Base-by-base conservation (phyloP, 2,797 vertebrate genomes). In the Poeciliopsis infans region DNA sequence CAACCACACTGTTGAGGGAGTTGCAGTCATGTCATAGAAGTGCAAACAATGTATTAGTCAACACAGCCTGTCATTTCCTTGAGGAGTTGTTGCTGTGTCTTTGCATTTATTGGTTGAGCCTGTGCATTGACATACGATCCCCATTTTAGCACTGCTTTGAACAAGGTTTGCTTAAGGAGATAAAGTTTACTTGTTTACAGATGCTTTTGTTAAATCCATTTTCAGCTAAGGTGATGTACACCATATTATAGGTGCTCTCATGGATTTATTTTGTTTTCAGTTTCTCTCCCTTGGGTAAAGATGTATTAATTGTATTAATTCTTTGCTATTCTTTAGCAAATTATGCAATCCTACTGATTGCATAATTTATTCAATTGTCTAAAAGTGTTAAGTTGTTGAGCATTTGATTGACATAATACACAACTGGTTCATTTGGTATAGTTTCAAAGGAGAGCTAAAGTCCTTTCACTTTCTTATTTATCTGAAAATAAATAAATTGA, bases 1-100 rank as follows among this genome's bases (percentile, higher is more conserved):
- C 39, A 70, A 45, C n/a, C 68, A 25, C 7, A 45, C 68, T 43
- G 41, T 15, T 45, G 68, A 23, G 64, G 36, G 36, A 25, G 36
- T 41, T 68, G 39, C 23, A 45, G 10, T 45, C 68, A n/a, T 70
- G 68, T 45, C 68, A 70, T n/a, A n/a, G 11, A 69, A n/a, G 41
- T 70, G 11, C 41, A 45, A 70, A 13, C 45, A 70, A 70, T 70
- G 25, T 45, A 70, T 70, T 70, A 45, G 41, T n/a, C 68, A 70
- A 28, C 25, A 41, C 13, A 45, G 41, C 23, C 49, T 70, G 41
- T 45, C n/a, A 70, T 16, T n/a, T 70, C 68, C 23, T 45, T 7
- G 39, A n/a, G 23, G 39, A 45, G 68, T 45, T 45, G 45, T 41
- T 13, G 11, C 25, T 70, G 66, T 15, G 68, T 28, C 41, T 70